These are phyloP conservation scores for Cotesia chilonis DNA, from an alignment of 1,140 invertebrate species.

Conservation along the genomic window DNA sequence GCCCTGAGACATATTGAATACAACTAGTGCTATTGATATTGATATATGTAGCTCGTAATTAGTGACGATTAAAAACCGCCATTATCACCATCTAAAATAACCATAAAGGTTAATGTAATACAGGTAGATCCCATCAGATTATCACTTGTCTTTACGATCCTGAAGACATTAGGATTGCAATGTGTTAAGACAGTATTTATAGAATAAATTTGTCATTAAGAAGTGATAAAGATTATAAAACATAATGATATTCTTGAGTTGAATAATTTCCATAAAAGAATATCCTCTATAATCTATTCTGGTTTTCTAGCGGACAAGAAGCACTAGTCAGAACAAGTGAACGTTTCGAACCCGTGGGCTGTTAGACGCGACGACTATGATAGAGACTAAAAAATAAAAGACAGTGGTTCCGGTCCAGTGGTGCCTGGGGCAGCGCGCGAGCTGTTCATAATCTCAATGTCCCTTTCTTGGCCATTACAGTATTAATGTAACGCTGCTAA, in stretches of 20 bases:
- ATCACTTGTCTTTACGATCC: constrained; percentile 11
- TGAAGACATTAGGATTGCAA: constrained; percentile 8
- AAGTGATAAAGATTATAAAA: constrained; percentile 10
- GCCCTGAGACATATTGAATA: background rate
- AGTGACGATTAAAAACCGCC: constrained; percentile 24
- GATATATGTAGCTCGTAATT: constrained; percentile 26
- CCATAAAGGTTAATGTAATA: constrained; percentile 27
- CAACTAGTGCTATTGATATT: no score
- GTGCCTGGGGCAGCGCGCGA: constrained; percentile 29
- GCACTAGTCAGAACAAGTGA: constrained; percentile 14
- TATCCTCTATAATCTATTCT: background rate
- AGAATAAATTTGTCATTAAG: constrained; percentile 19
- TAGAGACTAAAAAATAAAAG: constrained; percentile 19
- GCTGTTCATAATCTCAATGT: constrained; percentile 34
- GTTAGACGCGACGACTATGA: constrained; percentile 19
- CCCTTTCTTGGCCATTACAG: constrained; percentile 39
- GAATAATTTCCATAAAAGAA: background rate
- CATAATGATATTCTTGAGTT: background rate
- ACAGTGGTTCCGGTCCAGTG: constrained; percentile 37
- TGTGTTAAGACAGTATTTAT: constrained; percentile 6
- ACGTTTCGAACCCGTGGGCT: constrained; percentile 32
- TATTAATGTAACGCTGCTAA: constrained; percentile 47
- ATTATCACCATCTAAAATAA: constrained; percentile 16
- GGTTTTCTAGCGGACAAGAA: background rate
- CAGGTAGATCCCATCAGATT: background rate